These are phyloP conservation scores for Myripristis murdjan DNA, from an alignment of 2,797 vertebrate species.

Conservation along the genomic window DNA sequence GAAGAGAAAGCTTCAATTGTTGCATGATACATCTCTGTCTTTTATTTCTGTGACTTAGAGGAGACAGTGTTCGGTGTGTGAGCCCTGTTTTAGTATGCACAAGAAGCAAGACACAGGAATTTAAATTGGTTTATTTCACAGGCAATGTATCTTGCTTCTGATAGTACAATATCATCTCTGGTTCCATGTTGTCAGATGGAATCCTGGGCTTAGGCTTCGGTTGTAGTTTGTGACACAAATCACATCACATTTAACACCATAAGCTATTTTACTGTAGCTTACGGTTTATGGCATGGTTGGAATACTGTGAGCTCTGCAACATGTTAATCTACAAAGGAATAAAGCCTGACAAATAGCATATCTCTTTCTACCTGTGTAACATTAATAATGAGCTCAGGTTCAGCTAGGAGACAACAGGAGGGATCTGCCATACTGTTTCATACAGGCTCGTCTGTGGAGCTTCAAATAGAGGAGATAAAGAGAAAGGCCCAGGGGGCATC, in stretches of 20 bases:
- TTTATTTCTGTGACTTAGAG: not conserved
- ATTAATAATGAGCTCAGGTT: constrained; percentile 71
- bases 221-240: constrained; percentile 62
- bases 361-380: constrained; percentile 73
- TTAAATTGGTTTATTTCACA: not conserved
- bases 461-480: constrained; percentile 74
- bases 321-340: constrained; percentile 81
- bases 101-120: not conserved
- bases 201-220: constrained; percentile 58
- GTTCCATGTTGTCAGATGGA: constrained; percentile 62
- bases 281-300: constrained; percentile 56
- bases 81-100: not conserved
- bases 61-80: not conserved
- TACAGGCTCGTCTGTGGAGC: constrained; percentile 58
- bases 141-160: constrained; percentile 7
- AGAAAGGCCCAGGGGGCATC: constrained; percentile 38
- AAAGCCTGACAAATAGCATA: constrained; percentile 62
- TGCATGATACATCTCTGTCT: constrained; percentile 1
- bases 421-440: constrained; percentile 68
- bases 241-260: constrained; percentile 64
- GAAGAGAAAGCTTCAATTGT: constrained; percentile 22
- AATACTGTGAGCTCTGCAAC: constrained; percentile 68
- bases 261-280: constrained; percentile 53
- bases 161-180: constrained; percentile 47
- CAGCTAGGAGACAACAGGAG: constrained; percentile 61